Percentiles rank a stretch among this genome's conserved stretches.
Evolutionary conservation across 2,888 invertebrate genomes (phyloP).

Genomic region (Heliconius cydno): DNA sequence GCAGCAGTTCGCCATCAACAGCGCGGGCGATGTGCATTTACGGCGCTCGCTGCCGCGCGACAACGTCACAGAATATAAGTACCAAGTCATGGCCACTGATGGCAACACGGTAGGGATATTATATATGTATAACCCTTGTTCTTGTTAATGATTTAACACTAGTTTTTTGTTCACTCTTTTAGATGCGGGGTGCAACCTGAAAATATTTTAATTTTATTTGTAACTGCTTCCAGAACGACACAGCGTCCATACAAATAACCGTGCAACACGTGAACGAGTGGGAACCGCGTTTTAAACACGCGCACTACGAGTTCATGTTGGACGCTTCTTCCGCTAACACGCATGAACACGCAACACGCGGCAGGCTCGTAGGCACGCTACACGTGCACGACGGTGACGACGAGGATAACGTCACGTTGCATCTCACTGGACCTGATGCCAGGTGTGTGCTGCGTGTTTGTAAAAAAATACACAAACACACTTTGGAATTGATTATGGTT

Average conservation of each 20-base stretch:
- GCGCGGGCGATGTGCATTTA: conserved; percentile 91
- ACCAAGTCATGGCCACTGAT: conserved; percentile 93
- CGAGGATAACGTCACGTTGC: conserved; percentile 88
- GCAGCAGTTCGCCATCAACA: conserved; percentile 89
- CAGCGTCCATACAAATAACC: conserved; percentile 90
- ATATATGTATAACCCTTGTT: neutral
- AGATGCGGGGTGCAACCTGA: no score
- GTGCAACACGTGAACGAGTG: conserved; percentile 95
- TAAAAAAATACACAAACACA: no score
- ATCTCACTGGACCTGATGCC: conserved; percentile 87
- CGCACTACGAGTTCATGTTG: conserved; percentile 92
- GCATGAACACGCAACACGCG: conserved; percentile 53
- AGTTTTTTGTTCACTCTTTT: no score
- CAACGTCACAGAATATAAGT: conserved; percentile 86
- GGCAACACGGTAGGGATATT: conserved; percentile 83
- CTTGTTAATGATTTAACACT: no score
- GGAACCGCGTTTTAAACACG: conserved; percentile 95
- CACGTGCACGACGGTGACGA: conserved; percentile 95
- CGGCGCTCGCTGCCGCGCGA: conserved; percentile 91
- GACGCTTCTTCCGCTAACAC: conserved; percentile 40
- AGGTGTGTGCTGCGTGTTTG: conserved; percentile 47
- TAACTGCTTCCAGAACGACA: conserved; percentile 86
- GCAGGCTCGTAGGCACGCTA: conserved; percentile 84
- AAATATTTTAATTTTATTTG: no score
- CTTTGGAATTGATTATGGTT: no score